These are phyloP conservation scores for Grapholita molesta DNA, from an alignment of 1,140 invertebrate species.

Conservation along the genomic window DNA sequence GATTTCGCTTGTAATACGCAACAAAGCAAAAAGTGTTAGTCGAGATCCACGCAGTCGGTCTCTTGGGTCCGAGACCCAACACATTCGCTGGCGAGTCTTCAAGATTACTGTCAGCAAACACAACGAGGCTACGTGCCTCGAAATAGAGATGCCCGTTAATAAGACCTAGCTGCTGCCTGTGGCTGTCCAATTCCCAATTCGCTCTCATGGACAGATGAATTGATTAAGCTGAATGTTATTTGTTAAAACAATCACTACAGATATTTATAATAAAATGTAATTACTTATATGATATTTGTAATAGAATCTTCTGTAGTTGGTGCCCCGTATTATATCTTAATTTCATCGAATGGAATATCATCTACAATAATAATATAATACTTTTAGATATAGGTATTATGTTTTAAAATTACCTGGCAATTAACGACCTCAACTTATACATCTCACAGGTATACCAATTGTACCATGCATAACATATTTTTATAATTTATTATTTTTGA, in stretches of 20 bases:
- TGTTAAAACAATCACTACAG: background rate
- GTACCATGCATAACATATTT: too few relatives aligned
- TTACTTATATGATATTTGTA: too few relatives aligned
- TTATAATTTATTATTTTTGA: too few relatives aligned
- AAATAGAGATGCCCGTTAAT: conserved; percentile 37
- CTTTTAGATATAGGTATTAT: too few relatives aligned
- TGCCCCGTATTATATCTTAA: too few relatives aligned
- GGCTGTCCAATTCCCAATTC: background rate
- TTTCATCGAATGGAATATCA: too few relatives aligned
- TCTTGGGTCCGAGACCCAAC: conserved; percentile 52
- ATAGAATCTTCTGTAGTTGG: too few relatives aligned
- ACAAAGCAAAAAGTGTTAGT: conserved; percentile 36
- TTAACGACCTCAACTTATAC: too few relatives aligned
- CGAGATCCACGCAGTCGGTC: conserved; percentile 41
- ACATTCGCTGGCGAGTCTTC: conserved; percentile 55
- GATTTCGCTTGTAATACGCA: conserved; percentile 23
- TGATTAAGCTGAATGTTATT: background rate
- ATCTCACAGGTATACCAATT: too few relatives aligned
- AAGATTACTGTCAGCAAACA: conserved; percentile 62
- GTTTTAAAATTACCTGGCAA: too few relatives aligned
- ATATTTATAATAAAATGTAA: too few relatives aligned
- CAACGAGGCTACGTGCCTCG: conserved; percentile 41
- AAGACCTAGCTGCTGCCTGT: conserved; percentile 20
- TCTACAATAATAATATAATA: too few relatives aligned
- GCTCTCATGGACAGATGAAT: background rate